phyloP scores from a whole-genome alignment of 2,113 vertebrate genomes.

The Mormyrus lacerda region DNA sequence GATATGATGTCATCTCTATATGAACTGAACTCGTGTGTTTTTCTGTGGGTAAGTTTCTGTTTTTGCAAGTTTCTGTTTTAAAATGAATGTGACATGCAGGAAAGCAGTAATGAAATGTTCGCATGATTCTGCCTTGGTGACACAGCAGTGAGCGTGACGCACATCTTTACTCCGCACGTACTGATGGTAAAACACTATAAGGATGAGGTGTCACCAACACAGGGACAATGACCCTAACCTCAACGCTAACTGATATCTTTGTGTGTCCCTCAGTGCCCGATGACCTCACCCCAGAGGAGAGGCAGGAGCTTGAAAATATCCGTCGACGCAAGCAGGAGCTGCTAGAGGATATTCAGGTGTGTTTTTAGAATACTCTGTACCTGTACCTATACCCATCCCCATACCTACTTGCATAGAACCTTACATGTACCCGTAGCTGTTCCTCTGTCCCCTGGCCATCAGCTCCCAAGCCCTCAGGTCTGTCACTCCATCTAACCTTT shows the following conservation, averaged over 20 bases:
- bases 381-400: background rate
- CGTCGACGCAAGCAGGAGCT: conserved; percentile 92
- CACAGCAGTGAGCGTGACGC: background rate
- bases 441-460: background rate
- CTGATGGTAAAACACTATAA: no score
- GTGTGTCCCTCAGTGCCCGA: conserved; percentile 69
- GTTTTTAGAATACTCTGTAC: background rate
- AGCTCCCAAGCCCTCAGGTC: background rate
- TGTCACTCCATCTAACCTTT: background rate
- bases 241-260: background rate
- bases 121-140: background rate
- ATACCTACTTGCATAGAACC: no score
- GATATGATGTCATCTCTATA: background rate
- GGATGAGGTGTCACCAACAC: background rate
- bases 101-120: background rate
- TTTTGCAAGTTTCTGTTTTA: background rate
- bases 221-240: background rate
- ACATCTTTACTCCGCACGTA: background rate
- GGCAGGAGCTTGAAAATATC: conserved; percentile 91
- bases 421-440: background rate
- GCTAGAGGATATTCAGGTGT: conserved; percentile 94
- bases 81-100: background rate
- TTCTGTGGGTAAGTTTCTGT: background rate
- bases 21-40: background rate
- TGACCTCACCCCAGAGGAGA: conserved; percentile 90